A percentile compares a stretch with the other conserved stretches of the same genome.
These are phyloP conservation scores for Liasis olivaceus DNA, from an alignment of 2,797 vertebrate species.

Conservation along the genomic window DNA sequence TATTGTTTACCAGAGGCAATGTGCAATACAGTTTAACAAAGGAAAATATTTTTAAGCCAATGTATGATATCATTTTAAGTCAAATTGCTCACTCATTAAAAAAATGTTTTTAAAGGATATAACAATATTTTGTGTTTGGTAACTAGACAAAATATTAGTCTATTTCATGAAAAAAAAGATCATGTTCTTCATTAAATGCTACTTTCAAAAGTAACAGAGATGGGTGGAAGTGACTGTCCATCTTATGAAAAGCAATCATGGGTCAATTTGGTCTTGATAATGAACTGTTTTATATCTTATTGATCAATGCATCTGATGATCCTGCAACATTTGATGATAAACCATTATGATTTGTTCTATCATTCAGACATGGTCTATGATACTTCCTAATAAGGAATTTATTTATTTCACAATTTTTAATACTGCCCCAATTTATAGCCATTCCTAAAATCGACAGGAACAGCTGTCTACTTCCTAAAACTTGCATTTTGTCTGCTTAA, in stretches of 20 bases:
- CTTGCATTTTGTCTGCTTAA: not conserved
- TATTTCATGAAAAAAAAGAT: not conserved
- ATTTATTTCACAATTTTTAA: not conserved
- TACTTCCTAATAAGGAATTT: not conserved
- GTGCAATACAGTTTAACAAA: not conserved
- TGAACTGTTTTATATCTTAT: not conserved
- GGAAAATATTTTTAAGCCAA: conserved; percentile 39
- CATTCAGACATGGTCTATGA: not conserved
- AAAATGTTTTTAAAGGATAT: no score
- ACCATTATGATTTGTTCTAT: not conserved
- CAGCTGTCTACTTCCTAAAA: not conserved
- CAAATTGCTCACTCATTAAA: not conserved
- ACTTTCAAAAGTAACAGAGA: not conserved
- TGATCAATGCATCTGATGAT: not conserved
- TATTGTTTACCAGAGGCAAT: not conserved
- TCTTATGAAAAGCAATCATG: not conserved
- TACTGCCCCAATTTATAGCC: not conserved
- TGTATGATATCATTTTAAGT: not conserved
- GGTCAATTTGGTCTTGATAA: not conserved
- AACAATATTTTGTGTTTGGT: not conserved
- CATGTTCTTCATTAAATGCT: not conserved
- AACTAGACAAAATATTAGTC: not conserved
- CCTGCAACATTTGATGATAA: not conserved
- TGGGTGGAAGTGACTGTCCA: not conserved
- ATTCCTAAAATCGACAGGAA: not conserved